Base-by-base conservation (phyloP, 92 coral and sea anemone genomes). In the Palythoa grandiflora region DNA sequence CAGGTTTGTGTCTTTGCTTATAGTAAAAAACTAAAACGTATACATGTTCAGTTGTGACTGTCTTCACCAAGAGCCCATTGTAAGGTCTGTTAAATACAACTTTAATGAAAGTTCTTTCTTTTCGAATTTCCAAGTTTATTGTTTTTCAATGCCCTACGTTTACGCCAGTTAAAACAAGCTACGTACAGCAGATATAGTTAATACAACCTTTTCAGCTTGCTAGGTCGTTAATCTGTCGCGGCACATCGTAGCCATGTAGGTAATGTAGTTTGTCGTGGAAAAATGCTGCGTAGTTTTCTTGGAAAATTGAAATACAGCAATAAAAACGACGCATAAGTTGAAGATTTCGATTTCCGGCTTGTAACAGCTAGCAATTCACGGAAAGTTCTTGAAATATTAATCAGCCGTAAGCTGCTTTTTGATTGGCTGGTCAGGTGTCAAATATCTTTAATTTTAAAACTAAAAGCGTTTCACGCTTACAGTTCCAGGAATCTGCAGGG, bases 1-100 rank as follows among this genome's bases (percentile, higher is more conserved):
- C 93, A 95, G 94, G 98, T 94, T 65, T 47, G 87, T 44, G 50
- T 44, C 5, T 44, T 2, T 5, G 28, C 28, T 28, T 28, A 2
- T 44, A 44, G 50, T 44, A 44, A 44, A 44, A 44, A 44, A 44
- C 7, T 44, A 44, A 44, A 44, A 8, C 50, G 50, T 2, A 44
- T 28, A 28, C 28, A 28, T 28, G 28, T 28, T 28, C 28, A 28
- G 28, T 28, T 2, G 4, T 44, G 50, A 44, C 7, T 44, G 50
- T 7, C 38, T 5, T 20, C 73, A 15, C 75, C 3, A 2, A 1
- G 21, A 20, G 47, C 47, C 10, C 28, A 11, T 50, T 50, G 17
- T 17, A 2, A 15, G 4, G 5, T 28, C 11, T 40, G 13, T 68
- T 68, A 68, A 17, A 55, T 20, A 21, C 35, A 65, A 10, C 39